Conservation (phyloP, 2,888 invertebrate species). For the Aphidius colemani region DNA sequence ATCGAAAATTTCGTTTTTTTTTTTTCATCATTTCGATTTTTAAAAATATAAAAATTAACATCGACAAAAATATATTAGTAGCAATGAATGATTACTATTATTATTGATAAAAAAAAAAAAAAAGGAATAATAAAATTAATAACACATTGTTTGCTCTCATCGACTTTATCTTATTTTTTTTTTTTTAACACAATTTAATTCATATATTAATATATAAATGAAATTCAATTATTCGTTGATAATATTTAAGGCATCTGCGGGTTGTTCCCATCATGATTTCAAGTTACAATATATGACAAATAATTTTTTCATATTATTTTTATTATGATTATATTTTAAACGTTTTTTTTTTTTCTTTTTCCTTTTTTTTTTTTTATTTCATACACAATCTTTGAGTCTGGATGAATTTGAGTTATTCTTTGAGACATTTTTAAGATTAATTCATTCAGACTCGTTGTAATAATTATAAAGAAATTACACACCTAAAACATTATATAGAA, state of each 20-base stretch:
- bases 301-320: conserved; percentile 15
- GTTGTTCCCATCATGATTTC: conserved; percentile 18
- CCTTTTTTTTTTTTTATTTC: not conserved
- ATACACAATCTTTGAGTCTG: no score
- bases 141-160: conserved; percentile 43
- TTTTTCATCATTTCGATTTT: no score
- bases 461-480: conserved; percentile 22
- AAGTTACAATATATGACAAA: conserved; percentile 11
- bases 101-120: conserved; percentile 48
- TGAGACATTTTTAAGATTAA: no score
- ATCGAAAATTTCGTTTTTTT: no score
- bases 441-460: conserved; percentile 18
- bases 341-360: conserved; percentile 6
- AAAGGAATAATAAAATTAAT: conserved; percentile 44
- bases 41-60: no score
- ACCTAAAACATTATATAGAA: conserved; percentile 29
- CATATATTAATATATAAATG: conserved; percentile 35
- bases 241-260: conserved; percentile 38
- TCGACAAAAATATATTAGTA: no score
- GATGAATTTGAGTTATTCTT: no score
- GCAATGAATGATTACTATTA: conserved; percentile 29
- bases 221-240: conserved; percentile 44
- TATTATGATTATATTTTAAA: conserved; percentile 1
- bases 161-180: conserved; percentile 31
- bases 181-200: conserved; percentile 28